phyloP scores from a whole-genome alignment of 2,888 invertebrate genomes.

The Dendrolimus houi region DNA sequence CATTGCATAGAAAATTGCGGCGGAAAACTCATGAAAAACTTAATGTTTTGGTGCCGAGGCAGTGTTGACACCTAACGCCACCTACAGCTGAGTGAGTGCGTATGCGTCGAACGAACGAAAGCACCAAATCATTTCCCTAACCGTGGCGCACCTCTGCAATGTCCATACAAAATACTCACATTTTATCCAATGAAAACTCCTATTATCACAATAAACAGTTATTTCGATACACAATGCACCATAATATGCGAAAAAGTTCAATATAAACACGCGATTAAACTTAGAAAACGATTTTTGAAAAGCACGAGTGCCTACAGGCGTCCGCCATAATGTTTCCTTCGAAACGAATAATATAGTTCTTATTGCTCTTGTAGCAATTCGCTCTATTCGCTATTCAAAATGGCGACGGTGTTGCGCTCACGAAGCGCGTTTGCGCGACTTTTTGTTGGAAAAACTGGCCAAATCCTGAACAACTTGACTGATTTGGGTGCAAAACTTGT shows the following conservation, averaged over 20 bases:
- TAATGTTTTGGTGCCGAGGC: slow-evolving; percentile 61
- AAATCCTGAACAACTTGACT: slow-evolving; percentile 65
- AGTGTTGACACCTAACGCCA: slow-evolving; percentile 69
- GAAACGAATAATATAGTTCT: slow-evolving; percentile 77
- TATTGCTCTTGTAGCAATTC: slow-evolving; percentile 75
- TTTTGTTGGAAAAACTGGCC: slow-evolving; percentile 64
- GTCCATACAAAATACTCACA: slow-evolving; percentile 74
- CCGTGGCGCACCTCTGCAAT: slow-evolving; percentile 76
- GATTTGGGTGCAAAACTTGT: slow-evolving; percentile 58
- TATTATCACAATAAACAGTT: slow-evolving; percentile 72
- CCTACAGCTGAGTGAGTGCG: slow-evolving; percentile 75
- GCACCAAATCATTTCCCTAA: slow-evolving; percentile 78
- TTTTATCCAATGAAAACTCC: slow-evolving; percentile 63
- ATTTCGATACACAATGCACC: slow-evolving; percentile 68
- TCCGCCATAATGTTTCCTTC: slow-evolving; percentile 78
- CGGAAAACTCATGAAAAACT: slow-evolving; percentile 75
- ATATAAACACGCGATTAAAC: slow-evolving; percentile 73
- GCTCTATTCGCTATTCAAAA: slow-evolving; percentile 78
- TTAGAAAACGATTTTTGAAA: slow-evolving; percentile 77
- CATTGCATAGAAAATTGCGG: slow-evolving; percentile 55
- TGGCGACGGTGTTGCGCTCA: slow-evolving; percentile 74
- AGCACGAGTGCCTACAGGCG: slow-evolving; percentile 75
- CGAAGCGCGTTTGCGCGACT: slow-evolving; percentile 69
- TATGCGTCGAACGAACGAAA: slow-evolving; percentile 74
- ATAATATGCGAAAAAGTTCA: slow-evolving; percentile 76